Evolutionary conservation across 1,140 invertebrate species (phyloP).

Genomic region (Drosophila chauvacae): DNA sequence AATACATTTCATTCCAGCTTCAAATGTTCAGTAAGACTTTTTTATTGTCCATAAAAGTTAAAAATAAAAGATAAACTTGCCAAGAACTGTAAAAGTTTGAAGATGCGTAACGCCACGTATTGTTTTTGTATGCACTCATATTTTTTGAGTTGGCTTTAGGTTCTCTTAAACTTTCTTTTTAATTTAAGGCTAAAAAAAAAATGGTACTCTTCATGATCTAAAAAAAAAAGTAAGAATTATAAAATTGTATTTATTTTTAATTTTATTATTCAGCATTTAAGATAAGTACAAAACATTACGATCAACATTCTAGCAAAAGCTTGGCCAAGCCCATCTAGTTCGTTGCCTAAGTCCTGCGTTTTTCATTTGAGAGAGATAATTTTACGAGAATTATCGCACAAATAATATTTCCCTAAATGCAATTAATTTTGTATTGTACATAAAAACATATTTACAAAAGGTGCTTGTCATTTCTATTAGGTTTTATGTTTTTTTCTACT

Average conservation of each 20-base stretch:
- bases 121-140: too few species aligned
- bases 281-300: not conserved
- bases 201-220: not conserved
- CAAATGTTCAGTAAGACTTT: not conserved
- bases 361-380: constrained; percentile 31
- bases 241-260: not conserved
- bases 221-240: not conserved
- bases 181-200: not conserved
- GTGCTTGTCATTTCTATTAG: constrained; percentile 5
- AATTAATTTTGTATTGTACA: constrained; percentile 36
- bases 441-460: constrained; percentile 71
- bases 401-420: constrained; percentile 24
- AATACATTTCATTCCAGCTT: not conserved
- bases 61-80: not conserved
- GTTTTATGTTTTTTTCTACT: constrained; percentile 18
- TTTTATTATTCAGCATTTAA: not conserved
- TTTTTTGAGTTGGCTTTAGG: too few species aligned
- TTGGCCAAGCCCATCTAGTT: constrained; percentile 25
- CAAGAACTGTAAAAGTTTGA: too few species aligned
- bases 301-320: constrained; percentile 22
- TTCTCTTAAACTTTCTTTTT: not conserved
- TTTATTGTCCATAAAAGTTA: not conserved
- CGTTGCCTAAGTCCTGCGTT: not conserved
- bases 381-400: constrained; percentile 7
- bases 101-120: too few species aligned